phyloP scores from a whole-genome alignment of 2,113 vertebrate genomes.

The Gadus macrocephalus region DNA sequence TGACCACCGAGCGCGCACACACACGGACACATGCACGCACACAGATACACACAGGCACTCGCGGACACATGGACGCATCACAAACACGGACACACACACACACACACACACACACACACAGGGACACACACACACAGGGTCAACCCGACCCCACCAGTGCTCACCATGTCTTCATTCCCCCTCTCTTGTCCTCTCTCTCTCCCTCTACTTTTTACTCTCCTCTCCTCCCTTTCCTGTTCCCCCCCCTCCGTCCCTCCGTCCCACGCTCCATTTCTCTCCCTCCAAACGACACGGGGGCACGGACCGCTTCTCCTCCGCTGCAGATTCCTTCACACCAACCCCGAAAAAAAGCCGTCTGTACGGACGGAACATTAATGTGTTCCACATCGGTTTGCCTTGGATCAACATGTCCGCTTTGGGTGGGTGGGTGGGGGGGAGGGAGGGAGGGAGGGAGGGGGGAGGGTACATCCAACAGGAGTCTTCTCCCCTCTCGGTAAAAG shows the following conservation, averaged over 20 bases:
- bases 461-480: too few species aligned
- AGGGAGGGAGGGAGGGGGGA: not conserved
- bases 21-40: too few species aligned
- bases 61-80: too few species aligned
- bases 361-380: slow-evolving; percentile 62
- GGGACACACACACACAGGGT: not conserved
- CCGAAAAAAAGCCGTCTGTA: slow-evolving; percentile 56
- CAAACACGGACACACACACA: too few species aligned
- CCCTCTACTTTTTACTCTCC: not conserved
- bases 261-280: slow-evolving; percentile 52
- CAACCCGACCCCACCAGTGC: not conserved
- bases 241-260: slow-evolving; percentile 19
- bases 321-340: slow-evolving; percentile 67
- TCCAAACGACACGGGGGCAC: slow-evolving; percentile 29
- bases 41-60: too few species aligned
- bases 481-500: slow-evolving; percentile 10
- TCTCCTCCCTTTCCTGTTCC: slow-evolving; percentile 16
- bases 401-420: slow-evolving; percentile 37
- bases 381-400: slow-evolving; percentile 64
- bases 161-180: not conserved
- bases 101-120: slow-evolving; percentile 8
- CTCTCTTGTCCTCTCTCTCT: not conserved
- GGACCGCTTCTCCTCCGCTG: slow-evolving; percentile 48
- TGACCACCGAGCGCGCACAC: too few species aligned
- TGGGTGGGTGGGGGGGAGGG: slow-evolving; percentile 22